Base-by-base conservation (phyloP, 2,113 vertebrate species). In the Neoarius graeffei region DNA sequence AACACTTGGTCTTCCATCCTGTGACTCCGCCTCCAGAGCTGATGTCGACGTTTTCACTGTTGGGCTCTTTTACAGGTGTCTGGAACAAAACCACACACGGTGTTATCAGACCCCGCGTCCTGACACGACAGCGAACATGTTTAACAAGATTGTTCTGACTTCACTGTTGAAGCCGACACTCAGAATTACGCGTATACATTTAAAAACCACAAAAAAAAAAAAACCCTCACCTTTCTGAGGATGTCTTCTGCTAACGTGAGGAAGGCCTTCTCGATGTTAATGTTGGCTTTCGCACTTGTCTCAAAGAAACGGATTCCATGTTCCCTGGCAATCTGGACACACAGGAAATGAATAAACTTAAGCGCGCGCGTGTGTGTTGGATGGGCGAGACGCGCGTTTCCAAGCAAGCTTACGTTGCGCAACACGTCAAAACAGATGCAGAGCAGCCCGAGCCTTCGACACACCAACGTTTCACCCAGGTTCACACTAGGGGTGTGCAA, bases 211-310 rank as follows among this genome's bases (percentile, higher is more conserved):
- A 42, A 42, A 42, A 42, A 42, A 42, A 20, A 20, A 25, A 20
- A 83, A 83, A 62, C 0, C 67, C 85, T 60, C 93, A 99, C 98
- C 98, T 99, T 99, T 98, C 95, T 98, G 94, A 99, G 98, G 94
- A 99, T 99, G 95, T 99, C 98, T 99, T 99, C 98, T 95, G 98
- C 98, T 99, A 99, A 97, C 90, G 97, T 99, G 96, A 99, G 97
- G 96, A 99, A 99, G 93, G 97, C 98, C 95, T 99, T 99, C 96
- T 99, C 98, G 89, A 99, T 99, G 97, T 96, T 99, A 96, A 99
- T 97, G 97, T 99, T 99, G 94, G 98, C 98, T 97, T 99, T 99
- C 85, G 98, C 98, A 85, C 98, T 99, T 91, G 98, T 99, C 95
- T 99, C 98, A 93, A 98, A 99, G 96, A 99, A 99, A 94, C 98